A percentile compares a stretch with the other conserved stretches of the same genome.
Conservation (phyloP, 2,888 invertebrate genomes). For the Desoria tigrina region DNA sequence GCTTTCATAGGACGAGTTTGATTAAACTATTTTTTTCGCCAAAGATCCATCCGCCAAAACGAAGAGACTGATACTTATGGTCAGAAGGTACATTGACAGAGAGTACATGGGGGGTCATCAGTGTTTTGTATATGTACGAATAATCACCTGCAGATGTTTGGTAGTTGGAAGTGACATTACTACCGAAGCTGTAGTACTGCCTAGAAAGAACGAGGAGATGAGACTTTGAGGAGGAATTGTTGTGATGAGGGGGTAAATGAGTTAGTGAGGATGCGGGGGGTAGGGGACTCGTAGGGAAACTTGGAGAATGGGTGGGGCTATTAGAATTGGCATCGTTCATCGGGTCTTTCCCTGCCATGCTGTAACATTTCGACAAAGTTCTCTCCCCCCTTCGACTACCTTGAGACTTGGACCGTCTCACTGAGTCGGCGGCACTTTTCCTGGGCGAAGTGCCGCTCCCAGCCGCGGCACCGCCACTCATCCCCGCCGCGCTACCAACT, state of each 20-base stretch:
- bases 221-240: not conserved
- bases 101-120: not conserved
- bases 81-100: constrained; percentile 1
- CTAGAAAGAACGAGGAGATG: constrained; percentile 60
- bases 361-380: constrained; percentile 81
- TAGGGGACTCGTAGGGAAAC: constrained; percentile 39
- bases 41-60: too few relatives aligned
- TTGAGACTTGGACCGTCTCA: constrained; percentile 88
- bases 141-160: constrained; percentile 46
- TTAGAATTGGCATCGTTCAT: constrained; percentile 21
- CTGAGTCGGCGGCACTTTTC: constrained; percentile 60
- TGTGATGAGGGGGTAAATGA: constrained; percentile 7
- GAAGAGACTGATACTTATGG: too few relatives aligned
- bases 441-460: constrained; percentile 55
- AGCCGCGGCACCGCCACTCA: too few relatives aligned
- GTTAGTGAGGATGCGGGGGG: constrained; percentile 36
- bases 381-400: constrained; percentile 73
- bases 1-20: too few relatives aligned
- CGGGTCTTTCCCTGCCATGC: constrained; percentile 61
- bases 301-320: constrained; percentile 36
- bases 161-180: constrained; percentile 63
- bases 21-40: too few relatives aligned
- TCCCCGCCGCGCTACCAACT: too few relatives aligned
- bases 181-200: constrained; percentile 94
- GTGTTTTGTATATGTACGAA: not conserved